A percentile compares a stretch with the other conserved stretches of the same genome.
These are phyloP conservation scores for Limnodromus scolopaceus DNA, from an alignment of 2,797 vertebrate genomes.

Conservation along the genomic window DNA sequence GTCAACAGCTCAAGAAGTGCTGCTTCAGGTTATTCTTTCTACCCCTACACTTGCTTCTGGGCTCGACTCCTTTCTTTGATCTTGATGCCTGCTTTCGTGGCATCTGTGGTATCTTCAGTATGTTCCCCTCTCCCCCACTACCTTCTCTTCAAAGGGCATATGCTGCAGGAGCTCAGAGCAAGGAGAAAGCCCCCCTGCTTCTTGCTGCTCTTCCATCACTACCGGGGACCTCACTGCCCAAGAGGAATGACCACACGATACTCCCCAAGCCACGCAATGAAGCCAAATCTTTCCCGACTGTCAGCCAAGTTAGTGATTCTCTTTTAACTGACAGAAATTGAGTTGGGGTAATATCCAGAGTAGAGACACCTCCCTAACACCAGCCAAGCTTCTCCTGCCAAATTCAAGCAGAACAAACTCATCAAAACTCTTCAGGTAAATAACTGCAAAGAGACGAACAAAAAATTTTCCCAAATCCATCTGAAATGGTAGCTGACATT, in stretches of 20 bases:
- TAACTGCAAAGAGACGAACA: not conserved
- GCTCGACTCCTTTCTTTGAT: not conserved
- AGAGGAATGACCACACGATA: not conserved
- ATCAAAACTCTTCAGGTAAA: not conserved
- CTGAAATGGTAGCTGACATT: not conserved
- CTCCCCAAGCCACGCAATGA: not conserved
- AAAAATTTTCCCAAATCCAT: not conserved
- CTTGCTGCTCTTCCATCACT: not conserved
- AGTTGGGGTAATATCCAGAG: not conserved
- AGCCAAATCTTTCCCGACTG: not conserved
- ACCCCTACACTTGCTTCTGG: accelerated
- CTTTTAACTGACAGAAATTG: not conserved
- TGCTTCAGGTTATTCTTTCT: not conserved
- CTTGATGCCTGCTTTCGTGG: accelerated
- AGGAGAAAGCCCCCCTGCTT: not conserved
- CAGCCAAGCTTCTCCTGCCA: not conserved
- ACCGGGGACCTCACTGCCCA: not conserved
- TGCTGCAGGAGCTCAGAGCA: not conserved
- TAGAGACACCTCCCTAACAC: not conserved
- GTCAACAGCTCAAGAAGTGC: not conserved
- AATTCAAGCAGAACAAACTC: not conserved
- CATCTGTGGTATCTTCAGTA: not conserved
- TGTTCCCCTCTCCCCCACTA: accelerated
- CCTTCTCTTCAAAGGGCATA: not conserved
- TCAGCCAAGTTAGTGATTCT: not conserved